These are phyloP conservation scores for Tenthredo amoena DNA, from an alignment of 2,888 invertebrate species.

Conservation along the genomic window DNA sequence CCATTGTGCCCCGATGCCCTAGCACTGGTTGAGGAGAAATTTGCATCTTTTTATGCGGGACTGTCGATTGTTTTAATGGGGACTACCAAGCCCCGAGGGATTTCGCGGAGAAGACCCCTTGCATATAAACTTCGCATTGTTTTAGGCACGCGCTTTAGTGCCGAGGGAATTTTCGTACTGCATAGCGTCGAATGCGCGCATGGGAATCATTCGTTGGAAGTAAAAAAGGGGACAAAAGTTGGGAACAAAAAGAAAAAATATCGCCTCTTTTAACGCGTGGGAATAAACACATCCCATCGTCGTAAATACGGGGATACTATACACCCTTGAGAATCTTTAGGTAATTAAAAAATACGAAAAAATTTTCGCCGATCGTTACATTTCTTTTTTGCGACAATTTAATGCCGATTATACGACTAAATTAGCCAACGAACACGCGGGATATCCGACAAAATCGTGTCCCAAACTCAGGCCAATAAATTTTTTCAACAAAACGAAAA, in stretches of 20 bases:
- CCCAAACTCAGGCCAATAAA: neutral
- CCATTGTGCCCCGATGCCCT: conserved; percentile 69
- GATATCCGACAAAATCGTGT: neutral
- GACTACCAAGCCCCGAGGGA: conserved; percentile 53
- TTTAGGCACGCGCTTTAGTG: conserved; percentile 73
- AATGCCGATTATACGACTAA: neutral
- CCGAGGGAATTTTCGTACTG: neutral
- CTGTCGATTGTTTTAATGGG: conserved; percentile 75
- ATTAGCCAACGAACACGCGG: neutral
- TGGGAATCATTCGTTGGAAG: neutral
- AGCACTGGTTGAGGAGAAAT: conserved; percentile 60
- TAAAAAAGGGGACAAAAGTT: neutral
- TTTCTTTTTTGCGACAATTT: neutral
- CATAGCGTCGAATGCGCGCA: neutral
- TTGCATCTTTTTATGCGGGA: conserved; percentile 67
- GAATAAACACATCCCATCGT: neutral
- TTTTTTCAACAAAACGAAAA: neutral
- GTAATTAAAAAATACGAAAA: conserved; percentile 1
- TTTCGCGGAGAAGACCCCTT: conserved; percentile 63
- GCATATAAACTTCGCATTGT: conserved; percentile 75
- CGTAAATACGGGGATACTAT: neutral
- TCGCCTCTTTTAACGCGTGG: neutral
- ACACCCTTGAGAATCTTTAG: neutral
- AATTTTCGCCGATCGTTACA: neutral
- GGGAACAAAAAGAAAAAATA: neutral